Base-by-base conservation (phyloP, 2,113 vertebrate species). In the Speoplatyrhinus poulsoni region DNA sequence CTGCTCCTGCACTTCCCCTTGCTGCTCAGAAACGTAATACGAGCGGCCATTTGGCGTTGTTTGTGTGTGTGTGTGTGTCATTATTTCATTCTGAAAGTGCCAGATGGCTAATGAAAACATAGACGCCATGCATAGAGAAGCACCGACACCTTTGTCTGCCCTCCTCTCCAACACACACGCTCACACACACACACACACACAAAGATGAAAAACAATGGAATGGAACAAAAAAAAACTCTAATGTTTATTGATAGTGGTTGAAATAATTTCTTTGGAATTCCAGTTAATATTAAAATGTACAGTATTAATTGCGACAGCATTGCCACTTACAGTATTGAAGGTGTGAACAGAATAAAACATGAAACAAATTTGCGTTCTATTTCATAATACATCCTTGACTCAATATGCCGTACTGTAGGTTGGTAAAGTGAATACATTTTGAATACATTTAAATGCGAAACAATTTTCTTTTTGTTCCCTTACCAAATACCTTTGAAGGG, bases 11-110 rank as follows among this genome's bases (percentile, higher is more conserved):
- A 75, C 16, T 59, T 73, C 68, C 33, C 26, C 53, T 73, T 11
- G 47, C 79, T 64, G 65, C 68, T 75, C 61, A 67, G 59, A 67
- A 79, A 85, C 79, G 77, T 83, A 82, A 88, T 88, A 79, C 83
- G 62, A 36, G 59, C 4, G 9, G 83, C 82, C 80, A 81, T 84
- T 83, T 75, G 68, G 56, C 64, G 78, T 81, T 76, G 76, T 87
- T 84, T 86, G 63, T 70, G 81, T 60, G 72, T 58, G 72, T 58
- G 19, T 26, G 26, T 26, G 26, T 26, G 62, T 50, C 65, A 36
- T 80, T 68, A 73, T 72, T 77, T 70, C 62, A 62, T 75, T 77
- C 59, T 65, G 59, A 63, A 58, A 73, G 60, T 60, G 47, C 19
- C 5, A 54, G 72, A 72, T 75, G 71, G 62, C 77, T 75, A 85